A percentile compares a stretch with the other conserved stretches of the same genome.
Conservation (phyloP, 2,888 invertebrate genomes). For the Pachymerium ferrugineum region DNA sequence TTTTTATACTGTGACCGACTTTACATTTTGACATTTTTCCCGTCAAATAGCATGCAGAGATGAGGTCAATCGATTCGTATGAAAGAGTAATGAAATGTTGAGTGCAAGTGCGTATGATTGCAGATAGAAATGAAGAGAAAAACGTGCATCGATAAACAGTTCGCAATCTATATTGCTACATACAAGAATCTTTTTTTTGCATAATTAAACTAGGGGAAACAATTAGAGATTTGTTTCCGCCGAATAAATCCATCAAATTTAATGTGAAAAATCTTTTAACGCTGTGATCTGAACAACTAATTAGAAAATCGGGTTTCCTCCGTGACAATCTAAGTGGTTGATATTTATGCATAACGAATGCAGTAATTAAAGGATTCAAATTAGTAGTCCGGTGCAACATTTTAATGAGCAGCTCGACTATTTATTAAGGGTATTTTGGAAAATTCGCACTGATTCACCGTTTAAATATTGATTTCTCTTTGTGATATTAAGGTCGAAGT, state of each 20-base stretch:
- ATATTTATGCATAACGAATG: conserved; percentile 1
- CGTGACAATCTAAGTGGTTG: too few species aligned
- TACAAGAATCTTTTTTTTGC: too few species aligned
- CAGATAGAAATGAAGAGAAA: background rate
- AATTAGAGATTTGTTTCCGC: too few species aligned
- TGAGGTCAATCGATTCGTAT: background rate
- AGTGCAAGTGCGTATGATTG: background rate
- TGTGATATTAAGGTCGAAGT: background rate
- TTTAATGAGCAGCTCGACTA: background rate
- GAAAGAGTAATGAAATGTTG: background rate
- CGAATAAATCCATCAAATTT: too few species aligned
- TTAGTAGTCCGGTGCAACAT: too few species aligned
- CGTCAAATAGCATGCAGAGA: background rate
- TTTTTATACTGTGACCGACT: background rate
- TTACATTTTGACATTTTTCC: background rate
- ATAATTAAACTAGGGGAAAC: too few species aligned
- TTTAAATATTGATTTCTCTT: background rate
- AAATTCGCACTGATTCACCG: background rate
- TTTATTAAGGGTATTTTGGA: background rate
- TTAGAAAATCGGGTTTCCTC: too few species aligned
- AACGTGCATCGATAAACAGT: too few species aligned
- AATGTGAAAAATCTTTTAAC: too few species aligned
- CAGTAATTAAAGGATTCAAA: background rate
- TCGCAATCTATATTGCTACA: too few species aligned
- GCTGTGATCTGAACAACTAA: too few species aligned